These are phyloP conservation scores for Myiagra hebetior DNA, from an alignment of 2,113 vertebrate species.

Conservation along the genomic window DNA sequence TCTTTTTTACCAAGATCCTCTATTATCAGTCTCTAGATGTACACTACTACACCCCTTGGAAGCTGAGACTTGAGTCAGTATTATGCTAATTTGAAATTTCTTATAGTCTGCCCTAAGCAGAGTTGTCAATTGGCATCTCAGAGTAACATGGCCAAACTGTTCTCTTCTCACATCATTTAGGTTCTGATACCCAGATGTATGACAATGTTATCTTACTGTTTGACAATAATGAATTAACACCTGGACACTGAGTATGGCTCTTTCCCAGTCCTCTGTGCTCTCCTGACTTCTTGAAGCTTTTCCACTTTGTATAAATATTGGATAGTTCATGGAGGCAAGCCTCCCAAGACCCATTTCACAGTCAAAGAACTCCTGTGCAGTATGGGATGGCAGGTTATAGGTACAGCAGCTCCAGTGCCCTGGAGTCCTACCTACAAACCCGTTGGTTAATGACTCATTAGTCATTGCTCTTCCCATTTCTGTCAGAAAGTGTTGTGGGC, in stretches of 20 bases:
- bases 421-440: not conserved
- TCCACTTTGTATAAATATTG: not conserved
- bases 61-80: not conserved
- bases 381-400: not conserved
- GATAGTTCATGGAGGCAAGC: not conserved
- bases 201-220: not conserved
- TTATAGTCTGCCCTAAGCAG: not conserved
- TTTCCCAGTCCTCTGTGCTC: not conserved
- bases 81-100: not conserved
- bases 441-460: not conserved
- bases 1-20: not conserved
- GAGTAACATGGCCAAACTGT: not conserved
- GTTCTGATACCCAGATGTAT: not conserved
- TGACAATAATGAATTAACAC: not conserved
- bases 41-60: not conserved
- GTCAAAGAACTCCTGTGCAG: not conserved
- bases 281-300: not conserved
- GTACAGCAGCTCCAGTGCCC: not conserved
- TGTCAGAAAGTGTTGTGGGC: not conserved
- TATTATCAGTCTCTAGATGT: not conserved
- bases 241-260: not conserved
- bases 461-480: not conserved
- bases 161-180: not conserved
- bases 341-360: not conserved
- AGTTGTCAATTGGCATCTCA: not conserved